A percentile compares a stretch with the other conserved stretches of the same genome.
Conservation (phyloP, 2,888 invertebrate species). For the Polymixis flavicincta region DNA sequence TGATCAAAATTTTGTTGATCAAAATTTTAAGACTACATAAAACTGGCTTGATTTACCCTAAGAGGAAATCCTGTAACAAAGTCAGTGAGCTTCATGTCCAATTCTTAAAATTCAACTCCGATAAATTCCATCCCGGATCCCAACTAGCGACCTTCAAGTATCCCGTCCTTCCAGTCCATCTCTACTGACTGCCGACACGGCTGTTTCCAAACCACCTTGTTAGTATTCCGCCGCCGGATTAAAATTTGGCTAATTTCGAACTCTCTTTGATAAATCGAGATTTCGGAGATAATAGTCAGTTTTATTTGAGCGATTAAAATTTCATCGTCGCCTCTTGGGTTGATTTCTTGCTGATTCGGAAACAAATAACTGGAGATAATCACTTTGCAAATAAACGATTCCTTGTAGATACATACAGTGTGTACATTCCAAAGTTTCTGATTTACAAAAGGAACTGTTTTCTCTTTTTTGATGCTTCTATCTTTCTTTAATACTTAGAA, state of each 20-base stretch:
- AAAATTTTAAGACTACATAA: background rate
- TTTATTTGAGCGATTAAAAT: constrained; percentile 45
- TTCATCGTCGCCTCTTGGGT: background rate
- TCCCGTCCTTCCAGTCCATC: constrained; percentile 20
- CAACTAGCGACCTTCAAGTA: background rate
- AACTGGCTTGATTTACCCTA: background rate
- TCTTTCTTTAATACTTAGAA: background rate
- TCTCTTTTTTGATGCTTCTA: background rate
- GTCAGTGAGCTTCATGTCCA: background rate
- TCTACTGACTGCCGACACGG: constrained; percentile 46
- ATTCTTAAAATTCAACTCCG: background rate
- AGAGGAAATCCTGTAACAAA: background rate
- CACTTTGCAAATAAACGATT: background rate
- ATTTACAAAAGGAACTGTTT: background rate
- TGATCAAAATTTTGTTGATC: too few relatives aligned
- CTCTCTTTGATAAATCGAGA: constrained; percentile 50
- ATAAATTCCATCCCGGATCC: constrained; percentile 8
- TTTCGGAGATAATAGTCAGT: constrained; percentile 42
- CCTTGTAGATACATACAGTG: background rate
- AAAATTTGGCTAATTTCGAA: constrained; percentile 64
- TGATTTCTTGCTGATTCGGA: constrained; percentile 14
- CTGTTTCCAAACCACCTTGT: constrained; percentile 57
- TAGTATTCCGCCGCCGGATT: constrained; percentile 60
- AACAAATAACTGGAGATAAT: background rate
- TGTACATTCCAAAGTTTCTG: background rate